These are phyloP conservation scores for Arvicanthis niloticus DNA, from an alignment of 2,113 vertebrate genomes.

Conservation along the genomic window DNA sequence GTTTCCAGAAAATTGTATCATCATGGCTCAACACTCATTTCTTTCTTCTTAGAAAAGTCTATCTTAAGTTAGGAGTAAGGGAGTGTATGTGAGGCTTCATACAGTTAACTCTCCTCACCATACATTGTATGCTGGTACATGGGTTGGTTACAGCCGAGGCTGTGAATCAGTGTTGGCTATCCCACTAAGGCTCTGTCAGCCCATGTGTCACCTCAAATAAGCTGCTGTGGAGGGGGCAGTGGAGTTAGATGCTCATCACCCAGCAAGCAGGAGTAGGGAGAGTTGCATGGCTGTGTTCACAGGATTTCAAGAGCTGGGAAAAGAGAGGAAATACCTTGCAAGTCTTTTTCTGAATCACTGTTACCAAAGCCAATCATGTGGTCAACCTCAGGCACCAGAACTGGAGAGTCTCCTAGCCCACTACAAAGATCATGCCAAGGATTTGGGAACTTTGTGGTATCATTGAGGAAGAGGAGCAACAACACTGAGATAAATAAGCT, in stretches of 20 bases:
- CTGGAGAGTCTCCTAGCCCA: background rate
- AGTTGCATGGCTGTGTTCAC: background rate
- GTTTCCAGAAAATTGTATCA: background rate
- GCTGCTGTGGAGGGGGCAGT: background rate
- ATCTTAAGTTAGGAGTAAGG: conserved; percentile 11
- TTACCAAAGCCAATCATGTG: background rate
- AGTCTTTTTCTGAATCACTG: background rate
- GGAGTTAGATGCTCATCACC: background rate
- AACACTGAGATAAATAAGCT: background rate
- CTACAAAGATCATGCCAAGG: background rate
- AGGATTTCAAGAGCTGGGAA: background rate
- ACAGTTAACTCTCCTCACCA: background rate
- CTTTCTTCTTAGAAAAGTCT: background rate
- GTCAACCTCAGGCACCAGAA: background rate
- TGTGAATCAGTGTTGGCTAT: background rate
- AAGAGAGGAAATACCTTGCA: background rate
- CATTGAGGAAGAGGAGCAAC: background rate
- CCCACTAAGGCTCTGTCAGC: background rate
- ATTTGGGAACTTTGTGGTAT: background rate
- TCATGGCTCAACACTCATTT: background rate
- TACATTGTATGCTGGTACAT: background rate
- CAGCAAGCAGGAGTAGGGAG: background rate
- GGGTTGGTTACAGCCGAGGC: background rate
- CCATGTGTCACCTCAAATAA: background rate
- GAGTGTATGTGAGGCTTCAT: background rate